Conservation (phyloP, 2,888 invertebrate genomes). For the Sinhomidia bicolor region DNA sequence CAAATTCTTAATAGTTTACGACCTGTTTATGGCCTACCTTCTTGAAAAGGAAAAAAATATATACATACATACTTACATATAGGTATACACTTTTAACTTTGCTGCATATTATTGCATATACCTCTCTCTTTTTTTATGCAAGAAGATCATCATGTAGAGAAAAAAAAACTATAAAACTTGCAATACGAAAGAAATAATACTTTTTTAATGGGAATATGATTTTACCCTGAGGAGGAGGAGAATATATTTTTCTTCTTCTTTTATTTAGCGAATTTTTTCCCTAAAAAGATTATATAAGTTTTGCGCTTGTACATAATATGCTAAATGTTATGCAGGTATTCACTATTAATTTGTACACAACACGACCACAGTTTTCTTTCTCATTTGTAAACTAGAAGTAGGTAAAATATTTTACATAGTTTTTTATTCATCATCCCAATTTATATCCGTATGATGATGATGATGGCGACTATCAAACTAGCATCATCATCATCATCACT, state of each 20-base stretch:
- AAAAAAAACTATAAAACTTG: slow-evolving; percentile 47
- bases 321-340: too few species aligned
- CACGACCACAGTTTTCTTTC: too few species aligned
- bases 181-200: slow-evolving; percentile 42
- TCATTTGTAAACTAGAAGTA: too few species aligned
- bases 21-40: slow-evolving; percentile 60
- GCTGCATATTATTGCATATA: too few species aligned
- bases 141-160: slow-evolving; percentile 25
- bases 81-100: too few species aligned
- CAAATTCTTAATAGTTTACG: slow-evolving; percentile 64
- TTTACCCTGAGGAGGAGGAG: slow-evolving; percentile 59
- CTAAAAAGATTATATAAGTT: not conserved
- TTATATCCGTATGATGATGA: too few species aligned
- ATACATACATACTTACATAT: too few species aligned
- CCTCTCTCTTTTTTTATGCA: slow-evolving; percentile 44
- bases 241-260: not conserved
- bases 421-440: too few species aligned
- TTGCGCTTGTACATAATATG: not conserved
- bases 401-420: too few species aligned
- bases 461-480: too few species aligned
- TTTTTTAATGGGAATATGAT: slow-evolving; percentile 59
- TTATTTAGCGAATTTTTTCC: too few species aligned
- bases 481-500: too few species aligned
- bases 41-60: slow-evolving; percentile 20
- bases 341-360: not conserved